Evolutionary conservation across 2,113 vertebrate genomes (phyloP).

Genomic region (Alethe diademata): DNA sequence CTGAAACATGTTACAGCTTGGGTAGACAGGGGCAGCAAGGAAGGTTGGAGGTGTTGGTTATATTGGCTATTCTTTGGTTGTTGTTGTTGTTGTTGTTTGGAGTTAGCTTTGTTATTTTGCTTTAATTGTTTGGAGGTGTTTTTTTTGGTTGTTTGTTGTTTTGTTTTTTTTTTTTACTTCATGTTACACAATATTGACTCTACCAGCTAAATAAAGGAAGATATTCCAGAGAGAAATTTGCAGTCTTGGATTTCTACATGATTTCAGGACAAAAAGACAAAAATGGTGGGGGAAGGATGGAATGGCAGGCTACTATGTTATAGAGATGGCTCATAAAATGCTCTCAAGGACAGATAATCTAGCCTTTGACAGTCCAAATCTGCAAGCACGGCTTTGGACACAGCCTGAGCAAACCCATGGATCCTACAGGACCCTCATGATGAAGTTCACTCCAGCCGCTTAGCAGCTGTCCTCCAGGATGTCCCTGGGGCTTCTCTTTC

Average conservation of each 20-base stretch:
- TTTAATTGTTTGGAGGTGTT: not conserved
- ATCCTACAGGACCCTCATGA: not conserved
- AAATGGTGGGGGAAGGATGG: not conserved
- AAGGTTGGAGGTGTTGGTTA: not conserved
- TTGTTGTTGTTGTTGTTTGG: not conserved
- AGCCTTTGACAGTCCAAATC: not conserved
- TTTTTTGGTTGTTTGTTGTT: no score
- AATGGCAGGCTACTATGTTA: not conserved
- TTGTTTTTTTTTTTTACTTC: not conserved
- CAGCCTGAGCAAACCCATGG: not conserved
- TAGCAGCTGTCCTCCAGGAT: not conserved
- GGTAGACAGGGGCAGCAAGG: not conserved
- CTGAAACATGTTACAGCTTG: not conserved
- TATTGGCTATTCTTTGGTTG: not conserved
- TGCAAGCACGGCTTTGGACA: not conserved
- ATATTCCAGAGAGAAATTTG: not conserved
- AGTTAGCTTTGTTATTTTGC: not conserved
- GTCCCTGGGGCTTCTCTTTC: not conserved
- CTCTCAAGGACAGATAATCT: not conserved
- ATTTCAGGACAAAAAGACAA: not conserved
- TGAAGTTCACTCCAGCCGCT: not conserved
- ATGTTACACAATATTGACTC: not conserved
- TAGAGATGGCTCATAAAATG: not conserved
- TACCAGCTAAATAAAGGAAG: not conserved
- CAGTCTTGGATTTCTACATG: not conserved